Percentiles rank a stretch among this genome's conserved stretches.
Evolutionary conservation across 2,888 invertebrate genomes (phyloP).

Genomic region (Baronia brevicornis): DNA sequence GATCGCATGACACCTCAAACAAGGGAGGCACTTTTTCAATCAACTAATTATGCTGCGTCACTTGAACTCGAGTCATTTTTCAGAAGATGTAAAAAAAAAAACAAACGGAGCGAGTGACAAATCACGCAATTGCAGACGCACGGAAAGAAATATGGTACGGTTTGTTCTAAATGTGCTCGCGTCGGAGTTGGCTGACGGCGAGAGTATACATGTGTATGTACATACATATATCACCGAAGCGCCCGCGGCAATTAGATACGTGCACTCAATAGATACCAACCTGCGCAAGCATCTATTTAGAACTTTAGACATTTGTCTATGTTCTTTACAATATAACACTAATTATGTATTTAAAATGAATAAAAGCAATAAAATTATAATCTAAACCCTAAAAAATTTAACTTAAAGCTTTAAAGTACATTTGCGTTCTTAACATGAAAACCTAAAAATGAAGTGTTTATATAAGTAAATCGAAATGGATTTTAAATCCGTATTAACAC

Average conservation of each 20-base stretch:
- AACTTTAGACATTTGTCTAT: constrained; percentile 5
- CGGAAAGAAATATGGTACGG: constrained; percentile 68
- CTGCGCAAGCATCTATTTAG: constrained; percentile 12
- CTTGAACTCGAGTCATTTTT: constrained; percentile 61
- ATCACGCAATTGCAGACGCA: constrained; percentile 71
- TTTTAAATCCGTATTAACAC: too few species aligned
- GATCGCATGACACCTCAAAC: constrained; percentile 48
- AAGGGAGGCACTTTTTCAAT: constrained; percentile 61
- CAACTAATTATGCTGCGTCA: constrained; percentile 57
- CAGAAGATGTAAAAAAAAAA: constrained; percentile 47
- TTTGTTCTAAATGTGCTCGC: constrained; percentile 66
- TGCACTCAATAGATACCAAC: constrained; percentile 21
- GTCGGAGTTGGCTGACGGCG: constrained; percentile 40
- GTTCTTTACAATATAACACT: too few species aligned
- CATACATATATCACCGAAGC: constrained; percentile 42
- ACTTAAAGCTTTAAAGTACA: too few species aligned
- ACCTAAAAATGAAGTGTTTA: too few species aligned
- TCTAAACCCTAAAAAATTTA: too few species aligned
- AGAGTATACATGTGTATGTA: constrained; percentile 9
- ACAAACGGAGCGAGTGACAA: constrained; percentile 60
- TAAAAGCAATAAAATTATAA: too few species aligned
- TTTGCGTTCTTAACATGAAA: too few species aligned
- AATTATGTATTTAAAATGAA: too few species aligned
- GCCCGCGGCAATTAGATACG: constrained; percentile 47
- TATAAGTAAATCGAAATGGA: too few species aligned